Evolutionary conservation across 1,140 invertebrate genomes (phyloP).

Genomic region (Gryon sp.): DNA sequence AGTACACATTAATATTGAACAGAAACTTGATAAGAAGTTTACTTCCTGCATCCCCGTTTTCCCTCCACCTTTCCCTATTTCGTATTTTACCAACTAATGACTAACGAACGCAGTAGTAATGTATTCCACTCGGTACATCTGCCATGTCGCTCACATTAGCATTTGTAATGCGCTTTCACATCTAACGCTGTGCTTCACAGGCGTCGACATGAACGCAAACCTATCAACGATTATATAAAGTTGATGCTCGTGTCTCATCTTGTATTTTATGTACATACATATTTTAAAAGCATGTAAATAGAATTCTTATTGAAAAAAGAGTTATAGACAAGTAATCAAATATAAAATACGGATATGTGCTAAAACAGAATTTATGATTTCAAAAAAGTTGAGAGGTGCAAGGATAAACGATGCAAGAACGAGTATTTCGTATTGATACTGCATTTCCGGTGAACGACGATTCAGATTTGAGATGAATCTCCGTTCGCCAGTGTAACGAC

Average conservation of each 20-base stretch:
- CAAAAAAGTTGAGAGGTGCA: conserved; percentile 11
- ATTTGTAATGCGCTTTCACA: conserved; percentile 76
- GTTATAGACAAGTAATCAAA: no score
- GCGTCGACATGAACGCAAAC: conserved; percentile 68
- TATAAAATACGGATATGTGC: no score
- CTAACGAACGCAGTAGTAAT: conserved; percentile 77
- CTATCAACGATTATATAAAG: conserved; percentile 75
- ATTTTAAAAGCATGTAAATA: no score
- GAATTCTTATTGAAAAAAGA: no score
- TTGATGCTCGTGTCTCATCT: conserved; percentile 49
- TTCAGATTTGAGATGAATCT: conserved; percentile 59
- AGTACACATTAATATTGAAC: conserved; percentile 46
- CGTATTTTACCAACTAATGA: conserved; percentile 77
- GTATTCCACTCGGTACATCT: conserved; percentile 76
- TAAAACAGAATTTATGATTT: no score
- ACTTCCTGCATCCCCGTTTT: no score
- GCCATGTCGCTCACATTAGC: conserved; percentile 76
- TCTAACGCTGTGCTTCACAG: conserved; percentile 57
- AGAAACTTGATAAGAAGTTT: conserved; percentile 62
- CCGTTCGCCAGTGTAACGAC: conserved; percentile 57
- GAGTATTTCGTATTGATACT: conserved; percentile 33
- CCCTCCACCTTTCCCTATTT: no score
- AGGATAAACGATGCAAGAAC: conserved; percentile 31
- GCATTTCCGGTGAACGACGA: conserved; percentile 51
- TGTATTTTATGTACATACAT: conserved; percentile 42